Conservation (phyloP, 1,140 invertebrate genomes). For the Arion vulgaris region DNA sequence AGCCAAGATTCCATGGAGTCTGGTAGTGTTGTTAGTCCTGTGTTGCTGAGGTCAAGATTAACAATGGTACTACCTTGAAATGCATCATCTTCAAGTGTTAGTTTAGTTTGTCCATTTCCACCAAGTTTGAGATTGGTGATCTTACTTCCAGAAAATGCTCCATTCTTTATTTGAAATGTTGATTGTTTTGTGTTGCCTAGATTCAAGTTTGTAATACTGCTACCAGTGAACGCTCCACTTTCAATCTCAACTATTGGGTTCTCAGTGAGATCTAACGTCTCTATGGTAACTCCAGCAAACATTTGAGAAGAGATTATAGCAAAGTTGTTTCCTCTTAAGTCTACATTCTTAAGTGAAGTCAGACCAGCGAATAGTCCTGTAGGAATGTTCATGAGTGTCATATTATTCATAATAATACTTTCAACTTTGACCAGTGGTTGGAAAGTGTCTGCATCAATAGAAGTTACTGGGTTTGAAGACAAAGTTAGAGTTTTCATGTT, state of each 20-base stretch:
- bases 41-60: not conserved
- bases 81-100: not conserved
- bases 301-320: constrained; percentile 1
- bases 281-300: constrained; percentile 19
- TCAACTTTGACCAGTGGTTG: constrained; percentile 40
- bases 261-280: constrained; percentile 28
- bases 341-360: constrained; percentile 41
- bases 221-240: too few relatives aligned
- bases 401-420: constrained; percentile 44
- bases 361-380: constrained; percentile 46
- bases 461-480: constrained; percentile 44
- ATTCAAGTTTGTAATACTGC: too few relatives aligned
- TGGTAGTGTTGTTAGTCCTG: constrained; percentile 48
- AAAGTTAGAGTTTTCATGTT: constrained; percentile 49
- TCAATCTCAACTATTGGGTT: constrained; percentile 7
- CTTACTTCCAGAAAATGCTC: too few relatives aligned
- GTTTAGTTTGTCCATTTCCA: too few relatives aligned
- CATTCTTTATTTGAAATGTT: too few relatives aligned
- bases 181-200: too few relatives aligned
- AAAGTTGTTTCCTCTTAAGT: constrained; percentile 37
- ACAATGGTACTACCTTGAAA: not conserved
- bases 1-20: constrained; percentile 44
- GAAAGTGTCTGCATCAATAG: constrained; percentile 42
- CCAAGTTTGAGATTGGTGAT: too few relatives aligned
- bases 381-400: constrained; percentile 44